phyloP scores from a whole-genome alignment of 2,113 vertebrate genomes.

The Myrmophylax atrothorax region DNA sequence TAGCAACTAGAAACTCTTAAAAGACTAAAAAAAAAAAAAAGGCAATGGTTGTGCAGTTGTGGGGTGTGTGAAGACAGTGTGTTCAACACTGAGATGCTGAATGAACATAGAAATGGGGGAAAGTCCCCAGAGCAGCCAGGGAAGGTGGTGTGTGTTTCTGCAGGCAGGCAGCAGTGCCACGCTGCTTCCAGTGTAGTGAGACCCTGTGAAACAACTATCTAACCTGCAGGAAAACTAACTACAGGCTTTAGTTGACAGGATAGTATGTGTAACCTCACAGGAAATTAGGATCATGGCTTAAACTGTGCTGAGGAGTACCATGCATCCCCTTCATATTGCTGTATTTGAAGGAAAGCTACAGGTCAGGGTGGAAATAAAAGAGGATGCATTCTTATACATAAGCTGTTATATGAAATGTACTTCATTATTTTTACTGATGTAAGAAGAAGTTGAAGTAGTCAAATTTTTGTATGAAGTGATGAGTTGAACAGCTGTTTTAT shows the following conservation, averaged over 20 bases:
- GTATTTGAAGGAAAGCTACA: neutral
- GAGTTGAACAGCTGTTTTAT: neutral
- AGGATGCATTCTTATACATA: neutral
- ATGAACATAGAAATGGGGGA: neutral
- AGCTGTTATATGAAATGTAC: neutral
- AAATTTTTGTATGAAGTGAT: neutral
- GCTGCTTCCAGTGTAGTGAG: neutral
- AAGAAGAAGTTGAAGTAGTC: neutral
- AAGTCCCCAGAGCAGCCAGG: neutral
- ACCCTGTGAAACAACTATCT: neutral
- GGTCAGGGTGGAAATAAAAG: neutral
- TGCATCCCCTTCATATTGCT: neutral
- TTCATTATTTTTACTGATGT: neutral
- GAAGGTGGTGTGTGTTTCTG: neutral
- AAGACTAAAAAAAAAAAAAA: neutral
- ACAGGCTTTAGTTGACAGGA: neutral
- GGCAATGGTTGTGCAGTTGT: neutral
- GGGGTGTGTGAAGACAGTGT: neutral
- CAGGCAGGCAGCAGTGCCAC: neutral
- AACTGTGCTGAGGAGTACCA: neutral
- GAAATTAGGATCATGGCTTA: neutral
- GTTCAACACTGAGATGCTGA: neutral
- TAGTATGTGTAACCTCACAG: neutral
- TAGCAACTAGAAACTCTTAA: slow-evolving; percentile 3
- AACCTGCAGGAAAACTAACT: neutral